phyloP scores from a whole-genome alignment of 2,888 invertebrate genomes.

The Panzeria rudis region DNA sequence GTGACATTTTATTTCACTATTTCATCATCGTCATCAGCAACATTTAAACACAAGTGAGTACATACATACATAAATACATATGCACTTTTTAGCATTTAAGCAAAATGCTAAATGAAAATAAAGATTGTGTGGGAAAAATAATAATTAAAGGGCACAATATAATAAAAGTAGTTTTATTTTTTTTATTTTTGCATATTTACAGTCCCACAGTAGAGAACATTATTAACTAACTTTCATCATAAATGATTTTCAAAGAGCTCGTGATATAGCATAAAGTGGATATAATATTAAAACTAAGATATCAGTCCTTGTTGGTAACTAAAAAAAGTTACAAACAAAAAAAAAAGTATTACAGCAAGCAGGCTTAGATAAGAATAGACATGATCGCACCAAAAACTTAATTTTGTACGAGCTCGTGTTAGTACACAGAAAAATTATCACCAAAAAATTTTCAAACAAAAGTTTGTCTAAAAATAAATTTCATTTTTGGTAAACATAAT shows the following conservation, averaged over 20 bases:
- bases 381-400: too few species aligned
- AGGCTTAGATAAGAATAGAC: too few species aligned
- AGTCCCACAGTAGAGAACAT: background rate
- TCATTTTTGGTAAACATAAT: too few species aligned
- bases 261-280: background rate
- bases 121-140: conserved; percentile 7
- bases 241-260: too few species aligned
- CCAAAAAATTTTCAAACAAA: too few species aligned
- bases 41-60: conserved; percentile 57
- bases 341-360: too few species aligned
- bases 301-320: too few species aligned
- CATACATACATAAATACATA: background rate
- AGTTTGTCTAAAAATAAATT: too few species aligned
- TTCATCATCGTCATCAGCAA: conserved; percentile 54
- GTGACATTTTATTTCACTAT: conserved; percentile 72
- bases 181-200: background rate
- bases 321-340: too few species aligned
- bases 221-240: too few species aligned
- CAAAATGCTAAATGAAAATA: conserved; percentile 37
- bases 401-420: too few species aligned
- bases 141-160: background rate
- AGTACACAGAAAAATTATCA: too few species aligned
- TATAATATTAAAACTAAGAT: background rate
- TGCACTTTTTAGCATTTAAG: background rate
- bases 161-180: conserved; percentile 14